Conservation (phyloP, 2,888 invertebrate genomes). For the Hydrotaea cyrtoneurina region DNA sequence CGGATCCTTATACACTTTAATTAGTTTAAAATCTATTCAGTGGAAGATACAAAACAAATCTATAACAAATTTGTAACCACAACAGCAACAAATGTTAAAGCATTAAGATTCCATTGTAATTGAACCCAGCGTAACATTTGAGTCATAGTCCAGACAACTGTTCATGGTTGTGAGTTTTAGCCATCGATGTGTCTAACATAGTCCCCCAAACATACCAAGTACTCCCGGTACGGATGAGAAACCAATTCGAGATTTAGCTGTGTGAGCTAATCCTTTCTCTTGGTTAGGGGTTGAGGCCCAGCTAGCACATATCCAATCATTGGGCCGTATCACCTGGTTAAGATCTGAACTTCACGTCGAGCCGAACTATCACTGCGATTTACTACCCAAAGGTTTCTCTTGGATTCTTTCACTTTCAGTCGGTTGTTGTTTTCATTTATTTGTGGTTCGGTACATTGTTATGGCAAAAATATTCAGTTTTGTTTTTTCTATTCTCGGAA, state of each 20-base stretch:
- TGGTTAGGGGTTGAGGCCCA: too few relatives aligned
- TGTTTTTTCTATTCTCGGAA: background rate
- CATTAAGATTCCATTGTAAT: background rate
- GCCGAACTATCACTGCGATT: too few relatives aligned
- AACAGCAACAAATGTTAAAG: background rate
- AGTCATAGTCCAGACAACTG: too few relatives aligned
- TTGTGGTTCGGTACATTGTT: slow-evolving; percentile 8
- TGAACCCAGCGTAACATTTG: background rate
- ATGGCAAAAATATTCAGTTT: slow-evolving; percentile 1
- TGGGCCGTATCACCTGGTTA: too few relatives aligned
- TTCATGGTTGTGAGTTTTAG: too few relatives aligned
- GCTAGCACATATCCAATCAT: too few relatives aligned
- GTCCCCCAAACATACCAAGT: too few relatives aligned
- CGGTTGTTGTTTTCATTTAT: background rate
- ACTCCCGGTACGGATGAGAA: too few relatives aligned
- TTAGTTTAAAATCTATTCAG: background rate
- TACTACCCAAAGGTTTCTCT: background rate
- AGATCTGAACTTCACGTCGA: too few relatives aligned
- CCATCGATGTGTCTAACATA: too few relatives aligned
- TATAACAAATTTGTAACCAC: background rate
- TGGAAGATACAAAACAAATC: background rate
- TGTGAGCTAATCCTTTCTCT: too few relatives aligned
- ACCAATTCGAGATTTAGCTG: too few relatives aligned
- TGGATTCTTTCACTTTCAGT: background rate
- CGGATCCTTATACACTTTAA: background rate